Conservation (phyloP, 2,113 vertebrate species). For the Phylloscopus trochiloides region DNA sequence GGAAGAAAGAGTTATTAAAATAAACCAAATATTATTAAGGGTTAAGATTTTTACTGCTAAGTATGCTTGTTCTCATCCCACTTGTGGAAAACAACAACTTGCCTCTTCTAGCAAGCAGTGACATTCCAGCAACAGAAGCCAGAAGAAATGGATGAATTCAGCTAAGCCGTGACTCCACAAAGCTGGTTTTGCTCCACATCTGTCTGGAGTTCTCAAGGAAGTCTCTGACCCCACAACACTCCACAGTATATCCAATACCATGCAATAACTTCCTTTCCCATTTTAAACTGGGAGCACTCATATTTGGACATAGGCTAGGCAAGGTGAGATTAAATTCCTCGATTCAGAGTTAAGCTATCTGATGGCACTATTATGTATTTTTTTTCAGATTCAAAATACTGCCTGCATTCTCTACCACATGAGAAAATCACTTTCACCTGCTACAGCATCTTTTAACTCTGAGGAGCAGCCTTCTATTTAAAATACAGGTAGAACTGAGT, state of each 20-base stretch:
- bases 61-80: slow-evolving; percentile 9
- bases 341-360: neutral
- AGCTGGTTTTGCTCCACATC: neutral
- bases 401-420: neutral
- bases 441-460: neutral
- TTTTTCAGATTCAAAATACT: neutral
- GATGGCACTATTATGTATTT: neutral
- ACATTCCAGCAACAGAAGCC: slow-evolving; percentile 13
- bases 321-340: neutral
- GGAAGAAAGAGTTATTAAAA: neutral
- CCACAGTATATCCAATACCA: neutral
- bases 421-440: neutral
- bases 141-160: neutral
- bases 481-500: neutral
- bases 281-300: neutral
- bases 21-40: neutral
- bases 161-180: neutral
- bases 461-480: neutral
- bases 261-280: neutral
- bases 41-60: slow-evolving; percentile 6
- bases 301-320: neutral
- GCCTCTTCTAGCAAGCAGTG: neutral
- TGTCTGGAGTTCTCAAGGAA: neutral
- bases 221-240: neutral
- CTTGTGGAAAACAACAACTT: slow-evolving; percentile 13